phyloP scores from a whole-genome alignment of 2,797 vertebrate species.

The Choloepus didactylus region DNA sequence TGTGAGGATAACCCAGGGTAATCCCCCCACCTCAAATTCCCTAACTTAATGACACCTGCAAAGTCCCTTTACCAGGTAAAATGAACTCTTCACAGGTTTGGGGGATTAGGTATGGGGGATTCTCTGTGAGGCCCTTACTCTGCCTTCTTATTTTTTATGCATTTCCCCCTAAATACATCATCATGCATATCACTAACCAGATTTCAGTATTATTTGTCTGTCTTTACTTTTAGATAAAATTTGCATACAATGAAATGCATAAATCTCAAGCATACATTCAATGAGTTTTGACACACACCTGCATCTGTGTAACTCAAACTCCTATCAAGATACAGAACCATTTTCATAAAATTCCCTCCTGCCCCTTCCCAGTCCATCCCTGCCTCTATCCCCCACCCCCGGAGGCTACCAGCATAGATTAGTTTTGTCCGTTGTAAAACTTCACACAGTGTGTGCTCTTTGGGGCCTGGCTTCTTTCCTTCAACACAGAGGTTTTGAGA shows the following conservation, averaged over 20 bases:
- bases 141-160: too few relatives aligned
- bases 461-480: neutral
- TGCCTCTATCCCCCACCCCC: neutral
- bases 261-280: neutral
- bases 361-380: neutral
- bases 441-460: rapidly evolving
- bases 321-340: rapidly evolving
- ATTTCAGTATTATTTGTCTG: neutral
- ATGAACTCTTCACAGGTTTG: neutral
- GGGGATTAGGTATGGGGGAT: too few relatives aligned
- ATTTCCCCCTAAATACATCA: neutral
- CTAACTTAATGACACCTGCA: neutral
- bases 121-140: neutral
- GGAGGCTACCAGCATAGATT: neutral
- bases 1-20: rapidly evolving
- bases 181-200: too few relatives aligned
- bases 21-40: neutral
- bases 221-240: neutral
- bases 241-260: neutral
- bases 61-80: neutral
- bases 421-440: neutral
- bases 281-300: neutral
- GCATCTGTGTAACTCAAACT: neutral
- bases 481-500: rapidly evolving
- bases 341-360: neutral